Base-by-base conservation (phyloP, 1,140 invertebrate genomes). In the Trinorchestia longiramus region DNA sequence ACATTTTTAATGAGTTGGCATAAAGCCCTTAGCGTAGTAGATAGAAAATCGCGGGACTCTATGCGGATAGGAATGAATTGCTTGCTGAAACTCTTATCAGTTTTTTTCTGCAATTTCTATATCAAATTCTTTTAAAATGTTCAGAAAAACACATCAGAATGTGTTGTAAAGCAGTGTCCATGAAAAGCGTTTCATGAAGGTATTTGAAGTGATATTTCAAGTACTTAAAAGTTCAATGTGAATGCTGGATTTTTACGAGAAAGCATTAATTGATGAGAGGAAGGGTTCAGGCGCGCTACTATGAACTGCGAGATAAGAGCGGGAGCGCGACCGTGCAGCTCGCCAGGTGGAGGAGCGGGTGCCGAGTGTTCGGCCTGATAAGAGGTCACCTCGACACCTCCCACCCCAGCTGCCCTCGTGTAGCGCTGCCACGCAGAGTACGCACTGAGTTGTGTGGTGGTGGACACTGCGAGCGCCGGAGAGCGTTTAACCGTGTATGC, bases 241-340 rank as follows among this genome's bases (percentile, higher is more conserved):
- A 77, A 36, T 36, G 1, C 62, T 23, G 36, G 8, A 23, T 77
- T 53, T 77, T 77, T 77, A 77, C 62, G 15, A 23, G 62, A 36
- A 36, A 77, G 62, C 62, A 77, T 77, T 77, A 77, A 77, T 77
- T 77, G 62, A 77, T 77, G 62, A 77, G 62, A 77, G 62, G 62
- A 77, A 77, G 62, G 8, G 62, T 77, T 77, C 11, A 77, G 28
- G 62, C 1, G 62, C 11, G 8, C 15, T 77, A 77, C 15, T 77
- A 77, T 77, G 62, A 77, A 36, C 62, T 77, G 62, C 62, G 62
- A 11, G 62, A 77, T 77, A 77, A 77, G 62, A 77, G 11, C 47
- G 47, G 19, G 47, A 53, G 62, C 28, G 62, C 1, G 62, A 77
- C 47, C 47, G 47, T 53, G 62, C 62, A 77, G 62, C 62, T 77